Evolutionary conservation across 2,113 vertebrate genomes (phyloP).

Genomic region (Gymnogyps californianus): DNA sequence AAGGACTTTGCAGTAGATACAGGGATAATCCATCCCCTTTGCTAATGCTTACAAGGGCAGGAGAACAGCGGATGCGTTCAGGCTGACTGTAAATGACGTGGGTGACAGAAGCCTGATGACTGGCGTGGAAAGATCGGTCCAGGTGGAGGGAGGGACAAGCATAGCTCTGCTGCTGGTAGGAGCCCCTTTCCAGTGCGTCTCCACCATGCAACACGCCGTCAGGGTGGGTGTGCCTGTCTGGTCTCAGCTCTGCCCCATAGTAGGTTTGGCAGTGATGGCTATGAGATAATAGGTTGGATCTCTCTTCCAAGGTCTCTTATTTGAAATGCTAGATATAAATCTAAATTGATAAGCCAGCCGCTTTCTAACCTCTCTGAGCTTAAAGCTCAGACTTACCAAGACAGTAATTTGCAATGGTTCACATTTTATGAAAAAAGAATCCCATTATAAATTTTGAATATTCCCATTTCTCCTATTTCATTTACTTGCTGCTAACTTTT

Average conservation of each 20-base stretch:
- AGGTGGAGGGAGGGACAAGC: not conserved
- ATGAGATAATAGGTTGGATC: not conserved
- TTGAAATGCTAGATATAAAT: not conserved
- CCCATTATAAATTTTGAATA: not conserved
- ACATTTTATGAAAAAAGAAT: not conserved
- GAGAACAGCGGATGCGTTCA: fast-evolving
- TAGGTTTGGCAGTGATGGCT: not conserved
- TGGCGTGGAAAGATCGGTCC: not conserved
- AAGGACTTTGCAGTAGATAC: not conserved
- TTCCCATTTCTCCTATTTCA: not conserved
- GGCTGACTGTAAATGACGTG: not conserved
- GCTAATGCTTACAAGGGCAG: not conserved
- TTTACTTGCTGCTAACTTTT: not conserved
- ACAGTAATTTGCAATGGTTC: not conserved
- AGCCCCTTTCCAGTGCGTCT: not conserved
- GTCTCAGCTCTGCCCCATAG: not conserved
- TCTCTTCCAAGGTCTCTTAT: not conserved
- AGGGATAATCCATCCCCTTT: not conserved
- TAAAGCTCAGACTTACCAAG: not conserved
- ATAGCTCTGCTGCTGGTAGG: not conserved
- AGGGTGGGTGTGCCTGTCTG: fast-evolving
- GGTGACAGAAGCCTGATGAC: not conserved
- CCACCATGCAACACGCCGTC: too few species aligned
- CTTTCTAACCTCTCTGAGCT: not conserved
- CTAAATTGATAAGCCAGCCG: not conserved